Evolutionary conservation across 2,113 vertebrate genomes (phyloP).

Genomic region (Archocentrus centrarchus): DNA sequence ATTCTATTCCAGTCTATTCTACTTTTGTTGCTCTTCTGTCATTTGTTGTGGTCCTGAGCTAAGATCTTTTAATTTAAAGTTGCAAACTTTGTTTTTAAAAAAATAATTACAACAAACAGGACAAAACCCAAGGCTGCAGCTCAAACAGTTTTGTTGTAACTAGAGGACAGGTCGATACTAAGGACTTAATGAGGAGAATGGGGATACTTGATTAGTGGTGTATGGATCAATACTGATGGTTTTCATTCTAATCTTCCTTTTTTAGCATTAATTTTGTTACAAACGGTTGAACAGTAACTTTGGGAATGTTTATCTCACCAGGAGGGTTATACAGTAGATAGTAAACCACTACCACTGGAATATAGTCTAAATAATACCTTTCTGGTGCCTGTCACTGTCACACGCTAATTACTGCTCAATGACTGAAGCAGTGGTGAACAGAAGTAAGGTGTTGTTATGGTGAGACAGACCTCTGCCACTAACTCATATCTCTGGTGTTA

Average conservation of each 20-base stretch:
- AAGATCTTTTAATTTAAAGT: background rate
- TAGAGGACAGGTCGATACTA: background rate
- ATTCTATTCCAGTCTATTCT: too few relatives aligned
- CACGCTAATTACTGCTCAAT: background rate
- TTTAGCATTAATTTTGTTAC: background rate
- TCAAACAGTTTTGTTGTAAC: too few relatives aligned
- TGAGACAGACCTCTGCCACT: background rate
- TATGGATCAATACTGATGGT: background rate
- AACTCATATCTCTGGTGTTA: background rate
- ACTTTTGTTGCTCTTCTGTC: background rate
- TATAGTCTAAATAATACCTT: background rate
- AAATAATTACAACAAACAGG: background rate
- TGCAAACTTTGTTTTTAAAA: background rate
- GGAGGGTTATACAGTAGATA: background rate
- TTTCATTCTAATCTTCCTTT: background rate
- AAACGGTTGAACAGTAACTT: background rate
- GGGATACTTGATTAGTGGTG: background rate
- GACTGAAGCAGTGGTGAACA: background rate
- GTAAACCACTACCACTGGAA: background rate
- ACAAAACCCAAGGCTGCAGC: too few relatives aligned
- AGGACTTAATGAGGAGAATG: background rate
- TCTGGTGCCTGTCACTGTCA: background rate
- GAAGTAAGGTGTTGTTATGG: background rate
- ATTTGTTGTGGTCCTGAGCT: too few relatives aligned
- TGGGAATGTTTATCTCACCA: too few relatives aligned